These are phyloP conservation scores for Pseudanteris insignis DNA, from an alignment of 2,888 invertebrate species.

Conservation along the genomic window DNA sequence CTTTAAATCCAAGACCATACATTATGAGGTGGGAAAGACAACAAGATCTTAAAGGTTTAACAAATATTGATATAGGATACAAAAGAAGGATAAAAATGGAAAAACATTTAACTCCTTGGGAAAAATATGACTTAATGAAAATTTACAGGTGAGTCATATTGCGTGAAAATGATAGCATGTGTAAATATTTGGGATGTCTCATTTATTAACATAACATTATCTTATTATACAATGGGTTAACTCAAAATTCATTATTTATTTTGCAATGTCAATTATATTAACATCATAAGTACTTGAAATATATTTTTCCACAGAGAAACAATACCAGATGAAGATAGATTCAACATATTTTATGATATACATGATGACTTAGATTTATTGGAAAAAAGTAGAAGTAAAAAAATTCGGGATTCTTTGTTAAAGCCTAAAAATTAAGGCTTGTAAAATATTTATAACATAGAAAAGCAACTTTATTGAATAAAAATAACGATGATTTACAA, in stretches of 20 bases:
- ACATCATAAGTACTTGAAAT: too few relatives aligned
- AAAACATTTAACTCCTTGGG: constrained; percentile 77
- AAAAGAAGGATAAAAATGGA: constrained; percentile 66
- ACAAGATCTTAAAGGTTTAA: constrained; percentile 78
- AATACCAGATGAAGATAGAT: constrained; percentile 89
- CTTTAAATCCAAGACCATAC: constrained; percentile 87
- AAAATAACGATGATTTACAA: too few relatives aligned
- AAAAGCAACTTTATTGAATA: too few relatives aligned
- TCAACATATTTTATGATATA: constrained; percentile 85
- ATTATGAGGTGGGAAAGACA: constrained; percentile 84
- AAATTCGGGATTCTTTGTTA: too few relatives aligned
- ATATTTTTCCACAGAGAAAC: constrained; percentile 70
- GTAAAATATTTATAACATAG: too few relatives aligned
- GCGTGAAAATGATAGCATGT: too few relatives aligned
- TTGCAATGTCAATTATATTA: background rate
- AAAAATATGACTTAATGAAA: constrained; percentile 94
- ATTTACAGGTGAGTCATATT: constrained; percentile 76
- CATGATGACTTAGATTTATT: constrained; percentile 78
- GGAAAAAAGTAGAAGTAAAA: constrained; percentile 73
- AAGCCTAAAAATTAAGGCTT: too few relatives aligned
- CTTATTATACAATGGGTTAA: background rate
- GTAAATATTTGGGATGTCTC: too few relatives aligned
- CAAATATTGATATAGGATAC: constrained; percentile 68
- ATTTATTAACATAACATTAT: constrained; percentile 5
- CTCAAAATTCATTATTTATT: too few relatives aligned